These are phyloP conservation scores for Argya squamiceps DNA, from an alignment of 2,797 vertebrate species.

Conservation along the genomic window DNA sequence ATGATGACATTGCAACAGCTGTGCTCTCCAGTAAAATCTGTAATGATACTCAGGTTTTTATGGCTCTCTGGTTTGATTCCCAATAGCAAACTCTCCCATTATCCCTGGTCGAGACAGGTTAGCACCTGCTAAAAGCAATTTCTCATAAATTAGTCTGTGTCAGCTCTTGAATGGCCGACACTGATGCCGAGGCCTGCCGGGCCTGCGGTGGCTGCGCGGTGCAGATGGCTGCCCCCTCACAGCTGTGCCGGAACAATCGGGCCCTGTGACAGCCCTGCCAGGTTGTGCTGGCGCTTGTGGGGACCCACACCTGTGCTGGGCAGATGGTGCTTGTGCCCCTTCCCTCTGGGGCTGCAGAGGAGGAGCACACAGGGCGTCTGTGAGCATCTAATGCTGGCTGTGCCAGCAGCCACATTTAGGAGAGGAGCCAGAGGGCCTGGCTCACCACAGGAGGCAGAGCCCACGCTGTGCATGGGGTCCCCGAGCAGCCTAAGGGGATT, in stretches of 20 bases:
- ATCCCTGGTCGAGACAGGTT: conserved; percentile 72
- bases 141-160: conserved; percentile 75
- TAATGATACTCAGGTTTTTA: conserved; percentile 43
- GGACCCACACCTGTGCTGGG: conserved; percentile 63
- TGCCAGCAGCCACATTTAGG: rapidly evolving
- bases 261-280: conserved; percentile 66
- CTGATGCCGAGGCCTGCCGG: background rate
- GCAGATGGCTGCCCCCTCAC: conserved; percentile 68
- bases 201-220: background rate
- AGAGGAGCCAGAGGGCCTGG: background rate
- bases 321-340: conserved; percentile 54
- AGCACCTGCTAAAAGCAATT: conserved; percentile 79
- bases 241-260: conserved; percentile 72
- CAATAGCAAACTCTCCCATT: conserved; percentile 63
- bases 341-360: background rate
- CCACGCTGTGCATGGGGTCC: rapidly evolving
- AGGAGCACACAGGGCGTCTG: background rate
- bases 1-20: conserved; percentile 73
- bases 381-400: rapidly evolving
- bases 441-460: background rate
- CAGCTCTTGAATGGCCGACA: conserved; percentile 53
- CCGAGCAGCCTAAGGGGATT: background rate
- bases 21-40: conserved; percentile 42
- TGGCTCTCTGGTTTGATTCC: conserved; percentile 49
- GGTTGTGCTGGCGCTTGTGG: background rate